Conservation (phyloP, 1,140 invertebrate species). For the Bombus waltoni region DNA sequence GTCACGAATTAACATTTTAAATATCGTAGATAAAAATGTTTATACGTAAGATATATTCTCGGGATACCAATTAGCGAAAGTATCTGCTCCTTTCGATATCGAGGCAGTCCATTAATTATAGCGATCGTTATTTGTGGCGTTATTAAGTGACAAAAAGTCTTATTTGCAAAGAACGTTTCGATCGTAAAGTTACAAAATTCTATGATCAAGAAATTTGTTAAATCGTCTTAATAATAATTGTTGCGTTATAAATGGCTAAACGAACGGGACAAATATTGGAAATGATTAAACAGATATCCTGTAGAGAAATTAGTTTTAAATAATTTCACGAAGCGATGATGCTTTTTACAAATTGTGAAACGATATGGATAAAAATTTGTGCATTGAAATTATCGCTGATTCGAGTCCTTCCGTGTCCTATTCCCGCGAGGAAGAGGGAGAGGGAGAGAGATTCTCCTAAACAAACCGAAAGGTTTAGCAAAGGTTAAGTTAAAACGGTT, state of each 20-base stretch:
- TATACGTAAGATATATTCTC: not conserved
- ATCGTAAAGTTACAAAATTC: not conserved
- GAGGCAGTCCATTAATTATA: not conserved
- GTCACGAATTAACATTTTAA: not conserved
- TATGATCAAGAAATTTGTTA: not conserved
- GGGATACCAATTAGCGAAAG: not conserved
- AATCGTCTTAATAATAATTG: too few species aligned
- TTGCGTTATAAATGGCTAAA: too few species aligned
- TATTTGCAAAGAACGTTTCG: not conserved
- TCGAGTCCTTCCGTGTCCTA: rapidly evolving
- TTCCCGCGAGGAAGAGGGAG: too few species aligned
- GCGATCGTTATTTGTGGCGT: not conserved
- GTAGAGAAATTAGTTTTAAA: too few species aligned
- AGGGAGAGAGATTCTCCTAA: too few species aligned
- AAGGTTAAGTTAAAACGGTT: too few species aligned
- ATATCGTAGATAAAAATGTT: not conserved
- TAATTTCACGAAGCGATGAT: too few species aligned
- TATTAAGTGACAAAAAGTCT: not conserved
- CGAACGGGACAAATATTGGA: too few species aligned
- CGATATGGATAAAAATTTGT: too few species aligned
- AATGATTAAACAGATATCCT: too few species aligned
- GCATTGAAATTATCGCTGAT: too few species aligned
- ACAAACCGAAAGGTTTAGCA: not conserved
- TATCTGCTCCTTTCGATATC: not conserved
- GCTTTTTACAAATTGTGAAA: too few species aligned